Base-by-base conservation (phyloP, 1,140 invertebrate genomes). In the Penaeus chinensis region DNA sequence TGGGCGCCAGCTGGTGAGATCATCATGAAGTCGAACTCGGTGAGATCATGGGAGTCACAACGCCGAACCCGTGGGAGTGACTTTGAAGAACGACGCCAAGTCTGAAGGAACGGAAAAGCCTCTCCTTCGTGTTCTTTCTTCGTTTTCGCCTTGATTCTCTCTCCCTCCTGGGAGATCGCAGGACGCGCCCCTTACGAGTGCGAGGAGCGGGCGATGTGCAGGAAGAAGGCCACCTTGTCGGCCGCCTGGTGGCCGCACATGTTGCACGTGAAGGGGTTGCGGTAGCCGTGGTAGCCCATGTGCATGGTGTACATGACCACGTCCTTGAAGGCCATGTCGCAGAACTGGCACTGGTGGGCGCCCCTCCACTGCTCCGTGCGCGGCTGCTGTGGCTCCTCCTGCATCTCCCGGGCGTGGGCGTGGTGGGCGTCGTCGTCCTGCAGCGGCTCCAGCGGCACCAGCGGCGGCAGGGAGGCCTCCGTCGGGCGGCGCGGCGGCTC, bases 191-290 rank as follows among this genome's bases (percentile, higher is more conserved):
- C 71, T 89, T 81, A 90, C 22, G 84, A 82, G 32, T 90, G 89
- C 19, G 89, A 87, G 65, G 88, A 89, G 19, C 87, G 94, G 10
- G 96, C 96, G 89, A 99, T 95, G 92, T 99, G 98, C 1, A 98
- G 93, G 92, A 97, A 99, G 92, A 99, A 99, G 0, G 95, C 94
- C 0, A 99, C 94, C 90, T 96, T 95, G 91, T 99, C 96, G 2
- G 94, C 92, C 88, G 95, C 96, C 85, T 95, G 92, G 84, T 96
- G 94, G 3, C 98, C 98, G 92, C 98, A 99, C 93, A 97, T 96
- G 93, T 98, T 98, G 92, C 98, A 99, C 88, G 96, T 96, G 92
- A 97, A 99, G 0, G 98, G 98, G 92, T 98, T 95, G 84, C 95
- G 94, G 93, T 95, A 96, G 5, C 96, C 96, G 92, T 99, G 98